Base-by-base conservation (phyloP, 1,140 invertebrate species). In the Tachypleus tridentatus region DNA sequence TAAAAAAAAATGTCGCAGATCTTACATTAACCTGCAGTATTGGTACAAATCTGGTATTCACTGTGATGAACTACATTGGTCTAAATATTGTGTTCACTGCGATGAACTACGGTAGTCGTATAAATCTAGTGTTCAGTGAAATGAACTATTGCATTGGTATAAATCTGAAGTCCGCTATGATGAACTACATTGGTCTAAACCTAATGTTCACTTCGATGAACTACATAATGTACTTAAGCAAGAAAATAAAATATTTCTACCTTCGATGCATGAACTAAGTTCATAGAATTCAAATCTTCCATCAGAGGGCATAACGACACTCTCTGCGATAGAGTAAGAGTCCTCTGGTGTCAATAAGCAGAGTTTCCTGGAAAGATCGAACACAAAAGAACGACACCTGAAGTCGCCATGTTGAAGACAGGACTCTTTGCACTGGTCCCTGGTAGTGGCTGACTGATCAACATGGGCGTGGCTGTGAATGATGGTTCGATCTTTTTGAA, bases 181-280 rank as follows among this genome's bases (percentile, higher is more conserved):
- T 29, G 2, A 29, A 29, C 29, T 29, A 29, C 29, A 29, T 29
- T 29, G 29, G 29, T 29, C 0, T 2, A 29, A 29, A 29, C 2
- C 29, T 29, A 1, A 2, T 29, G 29, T 29, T 29, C 29, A 29
- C 29, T 29, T 0, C 0, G 29, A 29, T 29, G 2, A 29, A 29
- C 29, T 29, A 29, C 29, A 29, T 29, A 29, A 29, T 29, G 29
- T 29, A 29, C 29, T 29, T 29, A 29, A 29, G 2, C 29, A 29
- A 29, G 29, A 29, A 29, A 29, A 29, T 29, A 29, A 29, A 29
- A 29, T 29, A 29, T 29, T 29, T 29, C 66, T 66, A 66, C 68
- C 68, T 58, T 69, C 68, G 48, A 69, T 69, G 29, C 68, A 69
- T 47, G 68, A 69, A 63, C 64, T 65, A 49, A 62, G 51, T 47